Evolutionary conservation across 2,797 vertebrate species (phyloP).

Genomic region (Epinephelus malabaricus): DNA sequence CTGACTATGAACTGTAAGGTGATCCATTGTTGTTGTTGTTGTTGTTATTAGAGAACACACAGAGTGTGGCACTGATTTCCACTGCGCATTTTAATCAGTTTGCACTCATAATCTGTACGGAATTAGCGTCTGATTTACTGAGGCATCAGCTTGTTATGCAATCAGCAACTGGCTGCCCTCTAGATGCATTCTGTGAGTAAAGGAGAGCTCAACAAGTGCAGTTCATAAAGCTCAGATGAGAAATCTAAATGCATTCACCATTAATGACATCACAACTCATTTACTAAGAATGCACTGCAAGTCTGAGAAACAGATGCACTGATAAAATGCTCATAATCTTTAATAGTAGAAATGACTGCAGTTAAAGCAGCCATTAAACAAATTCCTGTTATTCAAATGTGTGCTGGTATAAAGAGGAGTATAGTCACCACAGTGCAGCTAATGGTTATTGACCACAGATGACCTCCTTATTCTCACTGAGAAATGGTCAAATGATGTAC

Average conservation of each 20-base stretch:
- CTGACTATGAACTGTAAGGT: too few species aligned
- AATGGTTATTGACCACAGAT: too few species aligned
- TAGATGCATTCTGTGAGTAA: slow-evolving; percentile 14
- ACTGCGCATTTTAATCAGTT: not conserved
- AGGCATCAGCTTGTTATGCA: slow-evolving; percentile 45
- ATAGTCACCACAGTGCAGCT: too few species aligned
- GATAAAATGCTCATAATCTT: slow-evolving; percentile 10
- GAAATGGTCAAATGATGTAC: too few species aligned
- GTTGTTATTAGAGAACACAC: not conserved
- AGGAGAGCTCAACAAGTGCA: slow-evolving; percentile 11
- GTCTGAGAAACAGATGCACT: slow-evolving; percentile 5
- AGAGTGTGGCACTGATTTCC: not conserved
- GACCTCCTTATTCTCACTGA: too few species aligned
- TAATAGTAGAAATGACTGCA: not conserved
- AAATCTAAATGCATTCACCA: slow-evolving; percentile 11
- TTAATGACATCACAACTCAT: not conserved
- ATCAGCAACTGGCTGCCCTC: slow-evolving; percentile 39
- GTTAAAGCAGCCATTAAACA: not conserved
- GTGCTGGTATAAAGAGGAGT: not conserved
- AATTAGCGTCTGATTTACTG: slow-evolving; percentile 52
- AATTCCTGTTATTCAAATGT: slow-evolving; percentile 2
- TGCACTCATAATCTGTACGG: slow-evolving; percentile 25
- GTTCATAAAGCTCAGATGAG: slow-evolving; percentile 15
- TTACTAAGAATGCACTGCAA: not conserved
- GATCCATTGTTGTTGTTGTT: too few species aligned